A percentile compares a stretch with the other conserved stretches of the same genome.
phyloP scores from a whole-genome alignment of 2,888 invertebrate species.

The Pammene aurita region DNA sequence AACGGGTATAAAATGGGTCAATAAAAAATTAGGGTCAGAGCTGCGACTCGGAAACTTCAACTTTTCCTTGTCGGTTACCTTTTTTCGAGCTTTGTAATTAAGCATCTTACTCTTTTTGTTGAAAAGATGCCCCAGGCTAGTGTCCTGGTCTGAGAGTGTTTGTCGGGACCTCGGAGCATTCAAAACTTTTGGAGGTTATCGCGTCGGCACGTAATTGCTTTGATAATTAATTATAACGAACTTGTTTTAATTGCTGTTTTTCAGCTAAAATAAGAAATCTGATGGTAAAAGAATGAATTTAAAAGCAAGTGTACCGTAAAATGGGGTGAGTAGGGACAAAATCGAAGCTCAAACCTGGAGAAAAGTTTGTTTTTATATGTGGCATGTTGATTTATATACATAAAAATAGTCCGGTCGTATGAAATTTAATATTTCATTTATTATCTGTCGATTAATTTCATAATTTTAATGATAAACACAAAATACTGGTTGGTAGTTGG shows the following conservation, averaged over 20 bases:
- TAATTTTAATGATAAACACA: too few species aligned
- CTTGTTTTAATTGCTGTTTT: constrained; percentile 5
- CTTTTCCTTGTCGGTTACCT: not conserved
- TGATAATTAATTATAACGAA: constrained; percentile 19
- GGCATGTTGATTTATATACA: too few species aligned
- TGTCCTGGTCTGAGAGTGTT: not conserved
- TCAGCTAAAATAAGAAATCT: not conserved
- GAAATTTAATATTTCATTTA: too few species aligned
- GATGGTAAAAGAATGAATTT: not conserved
- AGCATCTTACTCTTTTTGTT: constrained; percentile 35
- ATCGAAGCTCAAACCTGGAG: too few species aligned
- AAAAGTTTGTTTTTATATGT: too few species aligned
- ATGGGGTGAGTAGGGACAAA: too few species aligned
- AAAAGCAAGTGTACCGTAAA: too few species aligned
- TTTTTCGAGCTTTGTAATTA: constrained; percentile 37
- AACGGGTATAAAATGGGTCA: constrained; percentile 38
- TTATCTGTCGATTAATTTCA: too few species aligned
- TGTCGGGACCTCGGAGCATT: not conserved
- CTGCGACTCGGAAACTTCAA: constrained; percentile 27
- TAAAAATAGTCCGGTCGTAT: too few species aligned
- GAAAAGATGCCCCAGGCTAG: constrained; percentile 24
- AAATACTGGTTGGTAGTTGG: too few species aligned
- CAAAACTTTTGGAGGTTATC: constrained; percentile 23
- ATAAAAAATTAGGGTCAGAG: constrained; percentile 41
- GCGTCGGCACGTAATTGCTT: constrained; percentile 12